These are phyloP conservation scores for Pogonomyrmex barbatus DNA, from an alignment of 1,140 invertebrate genomes.

Conservation along the genomic window DNA sequence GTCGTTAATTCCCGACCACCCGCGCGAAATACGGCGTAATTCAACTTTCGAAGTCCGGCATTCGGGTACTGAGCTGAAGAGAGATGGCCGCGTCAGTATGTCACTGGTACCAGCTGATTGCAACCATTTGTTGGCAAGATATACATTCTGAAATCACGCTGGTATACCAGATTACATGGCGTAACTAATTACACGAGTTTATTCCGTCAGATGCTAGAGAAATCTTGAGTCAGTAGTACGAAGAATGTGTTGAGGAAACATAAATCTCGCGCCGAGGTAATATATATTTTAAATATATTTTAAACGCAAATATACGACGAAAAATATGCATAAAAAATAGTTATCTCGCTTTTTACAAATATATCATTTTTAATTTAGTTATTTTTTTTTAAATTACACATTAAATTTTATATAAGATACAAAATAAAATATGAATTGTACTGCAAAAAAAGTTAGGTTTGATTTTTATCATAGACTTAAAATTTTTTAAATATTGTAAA, in stretches of 20 bases:
- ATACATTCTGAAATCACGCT: conserved; percentile 48
- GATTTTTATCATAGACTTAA: no score
- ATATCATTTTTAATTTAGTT: background rate
- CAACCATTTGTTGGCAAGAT: conserved; percentile 53
- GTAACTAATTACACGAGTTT: conserved; percentile 46
- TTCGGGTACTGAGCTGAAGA: conserved; percentile 45
- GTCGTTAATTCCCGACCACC: conserved; percentile 31
- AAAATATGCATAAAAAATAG: background rate
- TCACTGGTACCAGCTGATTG: conserved; percentile 54
- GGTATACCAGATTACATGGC: conserved; percentile 6
- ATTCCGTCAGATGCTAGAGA: conserved; percentile 22
- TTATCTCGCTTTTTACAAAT: background rate
- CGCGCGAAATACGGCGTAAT: conserved; percentile 43
- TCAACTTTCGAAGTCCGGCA: conserved; percentile 55
- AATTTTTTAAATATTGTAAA: background rate
- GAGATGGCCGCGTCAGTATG: conserved; percentile 35
- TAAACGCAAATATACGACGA: background rate
- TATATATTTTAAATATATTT: conserved; percentile 3
- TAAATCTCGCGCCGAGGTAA: background rate
- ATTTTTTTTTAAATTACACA: background rate
- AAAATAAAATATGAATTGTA: background rate
- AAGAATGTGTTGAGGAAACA: background rate
- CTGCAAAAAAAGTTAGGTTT: no score
- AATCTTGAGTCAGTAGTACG: background rate
- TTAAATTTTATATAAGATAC: no score